Conservation (phyloP, 2,113 vertebrate genomes). For the Vidua chalybeata region DNA sequence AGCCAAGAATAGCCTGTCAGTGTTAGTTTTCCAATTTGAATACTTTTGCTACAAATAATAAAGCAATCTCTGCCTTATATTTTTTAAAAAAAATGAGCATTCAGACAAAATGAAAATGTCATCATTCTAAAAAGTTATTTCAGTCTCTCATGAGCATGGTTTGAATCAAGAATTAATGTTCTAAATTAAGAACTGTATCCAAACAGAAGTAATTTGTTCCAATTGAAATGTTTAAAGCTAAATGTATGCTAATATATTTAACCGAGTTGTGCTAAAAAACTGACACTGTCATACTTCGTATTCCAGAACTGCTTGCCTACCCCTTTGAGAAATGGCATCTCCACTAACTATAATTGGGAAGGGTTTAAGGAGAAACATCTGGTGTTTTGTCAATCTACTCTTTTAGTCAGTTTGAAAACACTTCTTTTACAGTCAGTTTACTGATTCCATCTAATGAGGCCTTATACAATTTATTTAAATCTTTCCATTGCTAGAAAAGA, state of each 20-base stretch:
- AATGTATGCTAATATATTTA: not conserved
- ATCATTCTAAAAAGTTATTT: not conserved
- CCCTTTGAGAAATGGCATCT: not conserved
- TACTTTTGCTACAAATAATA: not conserved
- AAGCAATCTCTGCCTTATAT: not conserved
- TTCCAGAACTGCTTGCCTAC: not conserved
- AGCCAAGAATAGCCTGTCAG: not conserved
- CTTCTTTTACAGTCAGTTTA: not conserved
- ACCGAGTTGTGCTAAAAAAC: not conserved
- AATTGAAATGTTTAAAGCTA: not conserved
- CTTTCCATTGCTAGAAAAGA: not conserved
- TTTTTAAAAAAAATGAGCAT: not conserved
- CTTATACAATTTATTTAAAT: not conserved
- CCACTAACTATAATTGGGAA: not conserved
- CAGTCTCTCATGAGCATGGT: not conserved
- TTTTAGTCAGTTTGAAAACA: not conserved
- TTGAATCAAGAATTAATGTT: not conserved
- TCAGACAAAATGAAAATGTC: not conserved
- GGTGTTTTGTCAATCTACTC: not conserved
- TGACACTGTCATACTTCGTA: not conserved
- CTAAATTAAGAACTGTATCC: not conserved
- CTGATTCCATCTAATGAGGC: not conserved
- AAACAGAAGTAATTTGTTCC: not conserved
- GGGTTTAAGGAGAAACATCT: not conserved
- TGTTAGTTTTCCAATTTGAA: not conserved